Base-by-base conservation (phyloP, 2,888 invertebrate genomes). In the Arge pagana region DNA sequence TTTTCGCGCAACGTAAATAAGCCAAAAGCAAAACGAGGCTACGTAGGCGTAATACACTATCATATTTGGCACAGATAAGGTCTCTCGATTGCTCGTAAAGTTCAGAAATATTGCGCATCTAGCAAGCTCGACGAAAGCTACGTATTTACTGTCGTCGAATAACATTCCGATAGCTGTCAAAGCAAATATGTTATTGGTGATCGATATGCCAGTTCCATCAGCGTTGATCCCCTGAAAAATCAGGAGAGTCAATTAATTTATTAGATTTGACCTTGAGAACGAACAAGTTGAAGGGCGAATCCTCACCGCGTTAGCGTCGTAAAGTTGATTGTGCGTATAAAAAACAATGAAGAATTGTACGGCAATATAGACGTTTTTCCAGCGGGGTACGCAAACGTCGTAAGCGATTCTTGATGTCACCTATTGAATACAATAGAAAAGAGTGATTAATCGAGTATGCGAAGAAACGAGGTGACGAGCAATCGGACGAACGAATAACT, bases 91-190 rank as follows among this genome's bases (percentile, higher is more conserved):
- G 54, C 76, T 77, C 7, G 79, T 61, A 6, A 73, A 73, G 10
- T 71, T 72, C 28, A 87, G 82, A 16, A 86, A 77, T 0, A 83
- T 71, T n/a, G 83, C 79, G 65, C 89, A 89, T 7, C 89, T 81
- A 1, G 82, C 55, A 1, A 87, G 79, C 73, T 90, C 90, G 26
- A 86, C 76, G 1, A 82, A 65, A 5, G 83, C 80, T 0, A 86
- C 86, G 61, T 82, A 79, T 5, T 81, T 80, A 33, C 82, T 82
- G 61, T 85, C 83, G 62, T 89, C 89, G 62, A 89, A 85, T 6
- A 89, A 70, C 80, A 89, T 81, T 1, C 89, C 89, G 42, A 89
- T 86, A 18, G 84, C 78, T 0, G 85, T 85, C 10, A 89, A 74
- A 0, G 88, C 85, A 2, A 82, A 81, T 36, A 89, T 80, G 59